phyloP scores from a whole-genome alignment of 2,113 vertebrate genomes.

The Canis aureus region DNA sequence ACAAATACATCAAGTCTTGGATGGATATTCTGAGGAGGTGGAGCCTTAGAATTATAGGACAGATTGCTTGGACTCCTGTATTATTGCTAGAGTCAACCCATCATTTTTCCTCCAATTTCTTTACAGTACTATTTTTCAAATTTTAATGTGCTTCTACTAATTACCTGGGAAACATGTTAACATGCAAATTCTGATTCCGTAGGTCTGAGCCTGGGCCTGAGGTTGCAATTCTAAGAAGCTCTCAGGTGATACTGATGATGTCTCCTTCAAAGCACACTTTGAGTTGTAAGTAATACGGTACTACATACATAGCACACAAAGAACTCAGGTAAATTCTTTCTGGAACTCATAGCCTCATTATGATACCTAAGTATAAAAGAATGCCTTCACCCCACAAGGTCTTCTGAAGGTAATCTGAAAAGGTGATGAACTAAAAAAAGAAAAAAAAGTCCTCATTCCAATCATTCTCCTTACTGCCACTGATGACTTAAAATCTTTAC shows the following conservation, averaged over 20 bases:
- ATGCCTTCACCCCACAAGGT: background rate
- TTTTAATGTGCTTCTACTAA: background rate
- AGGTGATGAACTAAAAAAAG: background rate
- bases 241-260: background rate
- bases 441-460: constrained; percentile 15
- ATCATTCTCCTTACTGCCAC: constrained; percentile 56
- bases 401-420: constrained; percentile 21
- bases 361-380: background rate
- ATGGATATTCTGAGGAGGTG: background rate
- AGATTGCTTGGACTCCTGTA: background rate
- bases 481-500: constrained; percentile 52
- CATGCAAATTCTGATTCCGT: constrained; percentile 15
- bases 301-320: background rate
- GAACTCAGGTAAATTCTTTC: background rate
- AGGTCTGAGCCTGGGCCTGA: background rate
- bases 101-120: constrained; percentile 50
- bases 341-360: background rate
- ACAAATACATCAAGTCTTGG: background rate
- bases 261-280: background rate
- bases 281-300: background rate
- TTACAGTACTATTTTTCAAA: background rate
- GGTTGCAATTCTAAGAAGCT: background rate
- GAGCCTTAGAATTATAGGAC: background rate
- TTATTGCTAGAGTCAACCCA: background rate
- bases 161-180: background rate